phyloP scores from a whole-genome alignment of 2,797 vertebrate species.

The Synaphobranchus kaupii region DNA sequence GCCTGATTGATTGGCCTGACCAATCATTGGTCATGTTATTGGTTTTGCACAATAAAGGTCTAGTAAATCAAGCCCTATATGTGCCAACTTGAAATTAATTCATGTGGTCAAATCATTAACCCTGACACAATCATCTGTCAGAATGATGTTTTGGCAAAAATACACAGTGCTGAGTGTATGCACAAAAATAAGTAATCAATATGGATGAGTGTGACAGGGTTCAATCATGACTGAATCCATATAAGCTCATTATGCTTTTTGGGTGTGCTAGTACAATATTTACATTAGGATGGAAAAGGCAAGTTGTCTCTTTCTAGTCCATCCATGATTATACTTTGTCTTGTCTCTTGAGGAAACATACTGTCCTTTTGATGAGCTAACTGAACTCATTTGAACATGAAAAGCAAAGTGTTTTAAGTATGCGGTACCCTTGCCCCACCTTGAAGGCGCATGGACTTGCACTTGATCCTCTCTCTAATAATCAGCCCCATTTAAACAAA shows the following conservation, averaged over 20 bases:
- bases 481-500: neutral
- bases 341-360: conserved; percentile 23
- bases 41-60: too few relatives aligned
- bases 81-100: neutral
- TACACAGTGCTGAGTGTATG: conserved; percentile 13
- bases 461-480: neutral
- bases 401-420: neutral
- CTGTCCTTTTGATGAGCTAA: conserved; percentile 21
- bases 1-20: too few relatives aligned
- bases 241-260: conserved; percentile 9
- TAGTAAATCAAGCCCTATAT: neutral
- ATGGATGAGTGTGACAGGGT: conserved; percentile 7
- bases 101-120: neutral
- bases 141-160: neutral
- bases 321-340: conserved; percentile 8
- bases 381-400: conserved; percentile 26
- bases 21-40: too few relatives aligned
- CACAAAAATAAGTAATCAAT: conserved; percentile 7
- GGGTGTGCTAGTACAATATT: neutral
- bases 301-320: conserved; percentile 30
- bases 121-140: neutral
- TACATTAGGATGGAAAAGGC: conserved; percentile 29
- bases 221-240: neutral
- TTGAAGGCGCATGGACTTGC: neutral
- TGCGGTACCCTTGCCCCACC: conserved; percentile 13